Percentiles rank a stretch among this genome's conserved stretches.
These are phyloP conservation scores for Leuciscus waleckii DNA, from an alignment of 2,797 vertebrate species.

Conservation along the genomic window DNA sequence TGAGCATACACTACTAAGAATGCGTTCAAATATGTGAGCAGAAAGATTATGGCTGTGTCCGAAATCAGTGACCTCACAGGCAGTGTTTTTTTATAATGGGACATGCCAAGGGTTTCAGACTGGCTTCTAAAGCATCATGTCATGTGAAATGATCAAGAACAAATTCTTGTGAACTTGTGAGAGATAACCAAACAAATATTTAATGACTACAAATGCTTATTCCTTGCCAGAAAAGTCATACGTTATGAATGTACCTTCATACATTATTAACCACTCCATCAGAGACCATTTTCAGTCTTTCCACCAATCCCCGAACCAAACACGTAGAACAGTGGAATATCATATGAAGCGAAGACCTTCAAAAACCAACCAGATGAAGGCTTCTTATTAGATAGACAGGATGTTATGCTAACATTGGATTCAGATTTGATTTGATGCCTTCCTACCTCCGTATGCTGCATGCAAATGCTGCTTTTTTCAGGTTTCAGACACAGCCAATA, in stretches of 20 bases:
- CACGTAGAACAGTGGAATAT: not conserved
- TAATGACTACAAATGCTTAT: slow-evolving; percentile 13
- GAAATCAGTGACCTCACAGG: not conserved
- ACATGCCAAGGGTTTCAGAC: not conserved
- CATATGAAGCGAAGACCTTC: not conserved
- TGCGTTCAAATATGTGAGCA: not conserved
- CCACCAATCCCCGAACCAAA: not conserved
- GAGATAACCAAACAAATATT: slow-evolving; percentile 17
- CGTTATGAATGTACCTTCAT: not conserved
- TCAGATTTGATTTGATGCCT: slow-evolving; percentile 12
- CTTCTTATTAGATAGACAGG: not conserved
- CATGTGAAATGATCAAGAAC: not conserved
- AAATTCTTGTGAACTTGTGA: not conserved
- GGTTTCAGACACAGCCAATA: slow-evolving; percentile 14
- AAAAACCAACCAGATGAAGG: not conserved
- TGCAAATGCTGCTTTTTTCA: slow-evolving; percentile 11
- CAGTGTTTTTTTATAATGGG: not conserved
- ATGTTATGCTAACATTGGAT: not conserved
- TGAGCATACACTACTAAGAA: not conserved
- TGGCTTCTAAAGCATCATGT: not conserved
- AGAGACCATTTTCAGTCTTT: not conserved
- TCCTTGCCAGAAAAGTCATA: not conserved
- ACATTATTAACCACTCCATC: not conserved
- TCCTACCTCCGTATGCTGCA: not conserved
- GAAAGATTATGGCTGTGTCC: not conserved